phyloP scores from a whole-genome alignment of 2,888 invertebrate species.

The Sericinus montela region DNA sequence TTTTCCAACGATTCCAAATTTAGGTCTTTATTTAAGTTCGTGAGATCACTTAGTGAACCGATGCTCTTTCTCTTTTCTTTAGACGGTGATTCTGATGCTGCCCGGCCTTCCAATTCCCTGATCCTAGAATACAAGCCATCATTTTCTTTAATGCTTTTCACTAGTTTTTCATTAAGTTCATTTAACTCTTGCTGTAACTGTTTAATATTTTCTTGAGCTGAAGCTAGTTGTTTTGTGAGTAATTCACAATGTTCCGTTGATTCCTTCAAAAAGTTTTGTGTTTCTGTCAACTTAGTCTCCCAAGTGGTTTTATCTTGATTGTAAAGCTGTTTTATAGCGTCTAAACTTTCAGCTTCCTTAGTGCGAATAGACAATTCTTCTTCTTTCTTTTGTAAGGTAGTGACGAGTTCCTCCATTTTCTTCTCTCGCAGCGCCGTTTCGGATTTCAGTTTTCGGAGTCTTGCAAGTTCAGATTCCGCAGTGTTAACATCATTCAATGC shows the following conservation, averaged over 20 bases:
- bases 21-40: conserved; percentile 87
- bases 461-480: conserved; percentile 86
- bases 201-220: conserved; percentile 82
- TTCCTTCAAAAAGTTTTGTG: conserved; percentile 83
- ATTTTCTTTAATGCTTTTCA: conserved; percentile 87
- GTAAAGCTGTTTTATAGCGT: conserved; percentile 80
- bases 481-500: conserved; percentile 81
- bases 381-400: conserved; percentile 87
- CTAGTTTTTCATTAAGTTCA: conserved; percentile 82
- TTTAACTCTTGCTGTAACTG: conserved; percentile 84
- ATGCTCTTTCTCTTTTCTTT: conserved; percentile 83
- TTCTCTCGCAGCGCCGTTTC: conserved; percentile 86
- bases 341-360: conserved; percentile 83
- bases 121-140: conserved; percentile 85
- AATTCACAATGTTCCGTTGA: conserved; percentile 83
- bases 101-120: conserved; percentile 84
- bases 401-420: conserved; percentile 87
- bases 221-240: conserved; percentile 82
- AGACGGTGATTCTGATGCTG: conserved; percentile 68
- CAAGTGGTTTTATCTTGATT: conserved; percentile 83
- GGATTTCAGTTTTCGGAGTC: conserved; percentile 83
- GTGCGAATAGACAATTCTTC: conserved; percentile 85
- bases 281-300: conserved; percentile 82
- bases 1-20: conserved; percentile 87
- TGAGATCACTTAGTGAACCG: conserved; percentile 89